A percentile compares a stretch with the other conserved stretches of the same genome.
phyloP scores from a whole-genome alignment of 1,140 invertebrate genomes.

The Elymnias hypermnestra region DNA sequence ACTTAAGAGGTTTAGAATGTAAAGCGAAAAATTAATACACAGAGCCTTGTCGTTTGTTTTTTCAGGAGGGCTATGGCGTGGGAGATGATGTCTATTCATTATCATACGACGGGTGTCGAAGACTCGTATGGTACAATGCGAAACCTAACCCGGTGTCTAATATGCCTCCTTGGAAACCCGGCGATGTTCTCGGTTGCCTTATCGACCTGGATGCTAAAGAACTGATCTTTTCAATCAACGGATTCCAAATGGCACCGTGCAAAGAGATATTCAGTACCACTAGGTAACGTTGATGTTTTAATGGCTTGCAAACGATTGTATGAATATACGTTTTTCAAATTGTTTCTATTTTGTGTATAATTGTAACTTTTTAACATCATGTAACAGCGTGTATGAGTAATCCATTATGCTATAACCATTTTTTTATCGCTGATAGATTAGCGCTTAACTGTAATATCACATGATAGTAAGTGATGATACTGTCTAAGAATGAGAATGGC shows the following conservation, averaged over 20 bases:
- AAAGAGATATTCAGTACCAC: conserved; percentile 87
- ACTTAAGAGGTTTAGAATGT: no score
- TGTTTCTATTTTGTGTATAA: no score
- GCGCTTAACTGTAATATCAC: no score
- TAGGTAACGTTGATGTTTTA: conserved; percentile 84
- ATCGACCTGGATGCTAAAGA: conserved; percentile 84
- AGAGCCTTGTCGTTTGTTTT: no score
- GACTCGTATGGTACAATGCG: conserved; percentile 93
- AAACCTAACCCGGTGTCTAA: conserved; percentile 79
- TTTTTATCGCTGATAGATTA: no score
- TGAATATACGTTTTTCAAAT: no score
- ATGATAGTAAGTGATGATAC: no score
- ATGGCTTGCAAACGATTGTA: no score
- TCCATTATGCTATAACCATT: no score
- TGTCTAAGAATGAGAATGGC: no score
- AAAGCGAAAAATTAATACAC: no score
- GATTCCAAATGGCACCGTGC: conserved; percentile 81
- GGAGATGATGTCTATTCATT: conserved; percentile 94
- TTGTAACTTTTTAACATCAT: background rate
- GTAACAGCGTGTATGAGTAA: no score
- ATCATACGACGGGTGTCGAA: conserved; percentile 94
- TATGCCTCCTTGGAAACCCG: conserved; percentile 86
- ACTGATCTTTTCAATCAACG: conserved; percentile 91
- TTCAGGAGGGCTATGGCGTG: conserved; percentile 95
- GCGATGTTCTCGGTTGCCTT: conserved; percentile 90